A percentile compares a stretch with the other conserved stretches of the same genome.
Evolutionary conservation across 2,113 vertebrate species (phyloP).

Genomic region (Labeo catla): DNA sequence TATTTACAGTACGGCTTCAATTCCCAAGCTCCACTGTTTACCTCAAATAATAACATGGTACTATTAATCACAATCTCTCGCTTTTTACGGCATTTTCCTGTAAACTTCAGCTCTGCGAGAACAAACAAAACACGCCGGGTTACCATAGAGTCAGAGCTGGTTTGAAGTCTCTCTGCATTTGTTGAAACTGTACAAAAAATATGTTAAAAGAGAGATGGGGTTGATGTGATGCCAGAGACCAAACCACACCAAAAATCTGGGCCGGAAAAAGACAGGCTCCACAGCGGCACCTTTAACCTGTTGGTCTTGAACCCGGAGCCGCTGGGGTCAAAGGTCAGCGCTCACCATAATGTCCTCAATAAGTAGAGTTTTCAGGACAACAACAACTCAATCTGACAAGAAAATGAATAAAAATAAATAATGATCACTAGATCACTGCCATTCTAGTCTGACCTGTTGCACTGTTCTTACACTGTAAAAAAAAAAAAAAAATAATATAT

Average conservation of each 20-base stretch:
- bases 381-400: neutral
- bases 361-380: neutral
- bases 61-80: slow-evolving; percentile 75
- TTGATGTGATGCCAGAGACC: neutral
- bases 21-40: slow-evolving; percentile 77
- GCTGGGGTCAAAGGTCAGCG: neutral
- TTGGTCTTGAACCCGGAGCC: neutral
- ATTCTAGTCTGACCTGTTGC: neutral
- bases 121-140: slow-evolving; percentile 76
- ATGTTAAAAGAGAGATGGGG: neutral
- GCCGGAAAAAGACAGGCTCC: neutral
- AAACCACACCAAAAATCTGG: neutral
- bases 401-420: neutral
- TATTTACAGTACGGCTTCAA: slow-evolving; percentile 58
- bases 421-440: neutral
- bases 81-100: slow-evolving; percentile 78
- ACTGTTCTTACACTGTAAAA: too few relatives aligned
- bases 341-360: neutral
- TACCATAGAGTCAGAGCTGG: slow-evolving; percentile 71
- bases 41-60: slow-evolving; percentile 77
- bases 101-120: slow-evolving; percentile 73
- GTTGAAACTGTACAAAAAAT: slow-evolving; percentile 61
- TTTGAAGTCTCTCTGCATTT: slow-evolving; percentile 31
- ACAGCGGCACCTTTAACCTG: neutral
- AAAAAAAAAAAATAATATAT: too few relatives aligned